phyloP scores from a whole-genome alignment of 2,797 vertebrate species.

The Tapera naevia region DNA sequence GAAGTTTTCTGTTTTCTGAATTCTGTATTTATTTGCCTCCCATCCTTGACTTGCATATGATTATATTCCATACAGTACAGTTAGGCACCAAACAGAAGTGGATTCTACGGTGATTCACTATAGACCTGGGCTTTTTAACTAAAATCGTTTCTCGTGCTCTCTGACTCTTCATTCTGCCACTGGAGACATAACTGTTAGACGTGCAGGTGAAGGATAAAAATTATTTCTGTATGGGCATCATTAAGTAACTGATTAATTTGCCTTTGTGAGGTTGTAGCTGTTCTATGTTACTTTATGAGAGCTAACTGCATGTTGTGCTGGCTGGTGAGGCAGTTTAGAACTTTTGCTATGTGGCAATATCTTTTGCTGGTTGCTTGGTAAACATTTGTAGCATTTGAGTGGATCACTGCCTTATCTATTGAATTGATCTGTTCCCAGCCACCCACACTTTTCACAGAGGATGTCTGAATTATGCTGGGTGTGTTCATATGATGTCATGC shows the following conservation, averaged over 20 bases:
- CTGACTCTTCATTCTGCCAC: neutral
- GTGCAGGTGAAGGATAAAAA: neutral
- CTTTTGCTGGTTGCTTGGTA: neutral
- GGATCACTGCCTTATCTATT: neutral
- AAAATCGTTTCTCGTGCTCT: rapidly evolving
- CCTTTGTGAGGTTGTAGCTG: neutral
- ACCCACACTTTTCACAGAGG: conserved; percentile 66
- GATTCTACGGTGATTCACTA: neutral
- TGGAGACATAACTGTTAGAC: neutral
- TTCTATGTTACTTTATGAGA: neutral
- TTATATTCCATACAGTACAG: neutral
- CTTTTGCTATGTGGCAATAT: neutral
- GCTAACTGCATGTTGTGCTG: neutral
- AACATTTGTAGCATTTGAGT: neutral
- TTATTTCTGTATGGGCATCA: neutral
- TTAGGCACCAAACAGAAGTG: neutral
- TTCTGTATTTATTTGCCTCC: neutral
- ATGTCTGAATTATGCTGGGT: conserved; percentile 30
- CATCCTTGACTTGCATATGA: neutral
- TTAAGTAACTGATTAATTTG: neutral
- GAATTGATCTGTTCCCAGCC: neutral
- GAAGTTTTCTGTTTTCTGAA: neutral
- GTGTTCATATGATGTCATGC: conserved; percentile 19
- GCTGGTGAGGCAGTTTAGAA: neutral
- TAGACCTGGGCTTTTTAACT: neutral